Percentiles rank a stretch among this genome's conserved stretches.
These are phyloP conservation scores for Psix sp. DNA, from an alignment of 1,140 invertebrate species.

Conservation along the genomic window DNA sequence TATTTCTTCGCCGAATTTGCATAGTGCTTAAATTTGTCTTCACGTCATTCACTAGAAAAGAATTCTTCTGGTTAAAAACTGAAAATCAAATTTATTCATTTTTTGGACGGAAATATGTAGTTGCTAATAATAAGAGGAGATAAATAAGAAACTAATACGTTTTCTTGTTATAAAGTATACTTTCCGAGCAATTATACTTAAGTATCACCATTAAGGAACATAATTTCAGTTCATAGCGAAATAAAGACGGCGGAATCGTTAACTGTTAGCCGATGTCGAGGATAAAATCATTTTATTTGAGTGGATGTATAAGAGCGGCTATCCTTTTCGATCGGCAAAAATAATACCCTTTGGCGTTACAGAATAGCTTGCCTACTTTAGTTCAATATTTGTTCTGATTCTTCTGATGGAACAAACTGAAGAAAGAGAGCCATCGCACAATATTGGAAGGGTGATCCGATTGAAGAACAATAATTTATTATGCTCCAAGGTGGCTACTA, in stretches of 20 bases:
- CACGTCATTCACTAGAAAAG: too few relatives aligned
- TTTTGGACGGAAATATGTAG: too few relatives aligned
- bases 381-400: conserved; percentile 55
- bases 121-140: too few relatives aligned
- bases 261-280: conserved; percentile 12
- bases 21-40: too few relatives aligned
- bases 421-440: conserved; percentile 6
- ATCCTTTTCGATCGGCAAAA: conserved; percentile 32
- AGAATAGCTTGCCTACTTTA: conserved; percentile 39
- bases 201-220: too few relatives aligned
- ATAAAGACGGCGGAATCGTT: background rate
- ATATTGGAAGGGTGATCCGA: conserved; percentile 43
- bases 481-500: conserved; percentile 27
- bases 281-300: conserved; percentile 36
- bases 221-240: background rate
- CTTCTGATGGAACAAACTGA: conserved; percentile 32
- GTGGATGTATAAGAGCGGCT: conserved; percentile 34
- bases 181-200: too few relatives aligned
- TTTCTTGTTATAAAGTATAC: too few relatives aligned
- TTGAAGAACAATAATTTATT: conserved; percentile 55
- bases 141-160: too few relatives aligned
- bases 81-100: too few relatives aligned
- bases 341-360: conserved; percentile 42
- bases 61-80: too few relatives aligned
- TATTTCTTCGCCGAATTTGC: too few relatives aligned